Percentiles rank a stretch among this genome's conserved stretches.
Conservation (phyloP, 2,888 invertebrate genomes). For the Stenodera caucasica region DNA sequence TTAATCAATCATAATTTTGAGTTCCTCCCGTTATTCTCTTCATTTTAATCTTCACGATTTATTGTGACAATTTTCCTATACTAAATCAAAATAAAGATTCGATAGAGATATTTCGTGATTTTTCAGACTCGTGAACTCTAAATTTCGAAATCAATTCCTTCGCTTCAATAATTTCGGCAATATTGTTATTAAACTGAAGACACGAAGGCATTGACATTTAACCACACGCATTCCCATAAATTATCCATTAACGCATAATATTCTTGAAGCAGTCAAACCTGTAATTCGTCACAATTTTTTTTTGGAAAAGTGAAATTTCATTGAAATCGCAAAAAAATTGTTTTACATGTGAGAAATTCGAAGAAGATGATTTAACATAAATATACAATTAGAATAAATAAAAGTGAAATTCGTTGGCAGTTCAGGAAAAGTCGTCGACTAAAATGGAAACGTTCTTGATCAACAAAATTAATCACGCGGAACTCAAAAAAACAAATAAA, state of each 20-base stretch:
- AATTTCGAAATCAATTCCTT: not conserved
- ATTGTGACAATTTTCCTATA: no score
- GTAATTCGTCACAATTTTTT: no score
- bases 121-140: not conserved
- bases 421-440: not conserved
- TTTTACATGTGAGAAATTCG: not conserved
- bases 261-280: no score
- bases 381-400: no score
- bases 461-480: not conserved
- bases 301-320: not conserved
- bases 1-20: no score
- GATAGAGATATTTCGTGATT: not conserved
- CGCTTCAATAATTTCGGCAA: not conserved
- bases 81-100: no score
- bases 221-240: not conserved
- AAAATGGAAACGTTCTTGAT: not conserved
- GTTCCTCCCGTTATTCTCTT: no score
- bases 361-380: not conserved
- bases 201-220: constrained; percentile 1
- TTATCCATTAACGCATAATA: no score
- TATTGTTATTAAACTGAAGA: not conserved
- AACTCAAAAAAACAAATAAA: not conserved
- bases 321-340: not conserved
- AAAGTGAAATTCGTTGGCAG: not conserved
- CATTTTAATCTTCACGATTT: no score